phyloP scores from a whole-genome alignment of 2,888 invertebrate genomes.

The Pandemis heparana region DNA sequence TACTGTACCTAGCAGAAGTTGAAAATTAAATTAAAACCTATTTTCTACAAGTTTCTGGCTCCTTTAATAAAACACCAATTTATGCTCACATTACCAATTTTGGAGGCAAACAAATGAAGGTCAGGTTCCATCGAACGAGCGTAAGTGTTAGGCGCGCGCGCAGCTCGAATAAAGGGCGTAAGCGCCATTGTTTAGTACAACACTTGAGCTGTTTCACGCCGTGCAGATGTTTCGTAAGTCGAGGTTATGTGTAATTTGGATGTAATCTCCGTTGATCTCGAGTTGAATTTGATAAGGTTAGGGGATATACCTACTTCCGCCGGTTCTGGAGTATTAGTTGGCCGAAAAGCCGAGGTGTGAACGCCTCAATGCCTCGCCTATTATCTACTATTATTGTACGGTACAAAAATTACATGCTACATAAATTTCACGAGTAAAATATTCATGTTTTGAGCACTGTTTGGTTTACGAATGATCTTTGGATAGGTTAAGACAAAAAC shows the following conservation, averaged over 20 bases:
- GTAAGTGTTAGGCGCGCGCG: constrained; percentile 10
- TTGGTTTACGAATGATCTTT: background rate
- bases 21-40: background rate
- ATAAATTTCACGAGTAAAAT: constrained; percentile 3
- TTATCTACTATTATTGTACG: background rate
- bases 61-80: constrained; percentile 5
- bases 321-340: constrained; percentile 27
- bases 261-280: constrained; percentile 36
- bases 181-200: background rate
- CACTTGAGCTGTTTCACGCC: background rate
- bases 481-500: too few relatives aligned
- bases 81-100: constrained; percentile 12
- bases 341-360: constrained; percentile 2
- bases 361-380: background rate
- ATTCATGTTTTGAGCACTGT: background rate
- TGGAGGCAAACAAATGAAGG: constrained; percentile 16
- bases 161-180: background rate
- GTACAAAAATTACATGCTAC: constrained; percentile 1
- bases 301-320: constrained; percentile 27
- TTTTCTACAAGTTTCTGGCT: background rate
- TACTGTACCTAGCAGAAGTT: background rate
- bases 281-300: constrained; percentile 34
- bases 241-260: constrained; percentile 33
- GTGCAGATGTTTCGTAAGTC: constrained; percentile 8
- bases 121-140: constrained; percentile 12